Base-by-base conservation (phyloP, 2,797 vertebrate species). In the Chrysocyon brachyurus region DNA sequence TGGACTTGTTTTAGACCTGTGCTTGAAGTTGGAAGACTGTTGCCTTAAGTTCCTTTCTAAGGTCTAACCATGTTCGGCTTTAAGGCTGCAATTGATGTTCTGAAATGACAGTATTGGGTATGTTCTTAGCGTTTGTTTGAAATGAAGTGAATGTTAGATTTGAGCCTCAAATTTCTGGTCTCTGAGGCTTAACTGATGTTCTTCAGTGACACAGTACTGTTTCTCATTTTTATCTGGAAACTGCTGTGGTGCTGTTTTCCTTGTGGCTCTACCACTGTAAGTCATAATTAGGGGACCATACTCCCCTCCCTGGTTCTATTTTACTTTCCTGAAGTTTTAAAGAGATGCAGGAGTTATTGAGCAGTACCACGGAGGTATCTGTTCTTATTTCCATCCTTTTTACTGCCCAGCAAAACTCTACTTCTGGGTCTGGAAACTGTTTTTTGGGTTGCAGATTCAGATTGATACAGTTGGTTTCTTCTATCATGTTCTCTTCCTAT, bases 21-120 rank as follows among this genome's bases (percentile, higher is more conserved):
- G 73, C 36, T 75, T n/a, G 28, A 54, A 63, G 14, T 91, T 63
- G 96, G 85, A 89, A 95, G 90, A 46, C 40, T 5, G 19, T 88
- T 90, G 10, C 36, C 40, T 70, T 94, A 77, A 73, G 31, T 70
- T 87, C 15, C 54, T 92, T 70, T 68, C 85, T 86, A 56, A 61
- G 54, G 22, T 95, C 52, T 94, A 46, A 57, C 52, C 87, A 72
- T 79, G 40, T 87, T 73, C 12, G 22, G 21, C 63, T 90, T 49
- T 79, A 46, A 59, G 36, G 14, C 40, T 92, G 0, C 0, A 87
- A 3, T 78, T 90, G 85, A 14, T 87, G 26, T 96, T 84, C 19
- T 85, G n/a, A 95, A 92, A 40, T 46, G 22, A 52, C 73, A 49
- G 6, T n/a, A 24, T 57, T 12, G 36, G 40, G 26, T 88, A 57